A percentile compares a stretch with the other conserved stretches of the same genome.
Evolutionary conservation across 2,113 vertebrate species (phyloP).

Genomic region (Poicephalus gulielmi): DNA sequence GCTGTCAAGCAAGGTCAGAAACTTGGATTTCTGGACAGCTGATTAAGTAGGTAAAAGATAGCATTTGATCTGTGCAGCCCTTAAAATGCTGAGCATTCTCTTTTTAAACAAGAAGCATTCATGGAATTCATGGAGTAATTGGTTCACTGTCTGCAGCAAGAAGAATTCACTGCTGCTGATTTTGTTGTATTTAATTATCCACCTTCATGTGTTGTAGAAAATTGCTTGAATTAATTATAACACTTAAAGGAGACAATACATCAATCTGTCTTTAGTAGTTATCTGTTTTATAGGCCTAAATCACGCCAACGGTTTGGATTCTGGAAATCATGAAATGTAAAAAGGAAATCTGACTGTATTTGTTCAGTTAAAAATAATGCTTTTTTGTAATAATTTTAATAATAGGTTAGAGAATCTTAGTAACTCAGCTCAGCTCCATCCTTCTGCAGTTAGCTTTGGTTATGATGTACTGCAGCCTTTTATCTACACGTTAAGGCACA

Average conservation of each 20-base stretch:
- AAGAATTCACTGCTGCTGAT: neutral
- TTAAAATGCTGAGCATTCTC: neutral
- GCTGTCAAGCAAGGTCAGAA: slow-evolving; percentile 21
- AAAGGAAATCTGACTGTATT: neutral
- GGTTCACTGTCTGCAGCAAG: neutral
- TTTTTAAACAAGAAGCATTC: neutral
- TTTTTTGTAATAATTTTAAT: neutral
- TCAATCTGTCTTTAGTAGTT: neutral
- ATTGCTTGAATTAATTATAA: neutral
- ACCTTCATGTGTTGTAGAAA: neutral
- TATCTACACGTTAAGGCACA: neutral
- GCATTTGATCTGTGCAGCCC: neutral
- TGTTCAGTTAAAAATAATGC: neutral
- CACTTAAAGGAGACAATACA: neutral
- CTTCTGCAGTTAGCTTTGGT: neutral
- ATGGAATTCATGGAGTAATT: neutral
- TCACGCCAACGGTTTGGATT: neutral
- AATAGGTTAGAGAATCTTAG: neutral
- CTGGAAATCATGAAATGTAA: neutral
- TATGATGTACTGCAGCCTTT: neutral
- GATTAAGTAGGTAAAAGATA: neutral
- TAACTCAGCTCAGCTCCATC: neutral
- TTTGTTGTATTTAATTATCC: neutral
- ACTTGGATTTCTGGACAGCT: neutral
- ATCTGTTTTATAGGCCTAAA: neutral